These are phyloP conservation scores for Spea bombifrons DNA, from an alignment of 2,113 vertebrate genomes.

Conservation along the genomic window DNA sequence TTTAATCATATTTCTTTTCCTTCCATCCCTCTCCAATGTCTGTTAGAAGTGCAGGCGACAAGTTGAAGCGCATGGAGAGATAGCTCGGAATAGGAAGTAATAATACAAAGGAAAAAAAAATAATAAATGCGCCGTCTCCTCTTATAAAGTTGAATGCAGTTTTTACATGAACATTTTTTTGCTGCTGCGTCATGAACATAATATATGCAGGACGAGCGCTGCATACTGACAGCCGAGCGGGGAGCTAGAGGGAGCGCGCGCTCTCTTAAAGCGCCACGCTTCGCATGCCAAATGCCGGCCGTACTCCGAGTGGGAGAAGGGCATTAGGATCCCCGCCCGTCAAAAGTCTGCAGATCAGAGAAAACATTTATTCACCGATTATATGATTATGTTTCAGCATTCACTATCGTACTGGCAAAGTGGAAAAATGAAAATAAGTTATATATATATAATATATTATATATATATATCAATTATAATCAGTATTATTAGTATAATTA, in stretches of 20 bases:
- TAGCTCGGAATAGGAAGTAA: neutral
- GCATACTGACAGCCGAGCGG: conserved; percentile 76
- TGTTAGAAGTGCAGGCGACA: conserved; percentile 26
- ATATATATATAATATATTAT: too few relatives aligned
- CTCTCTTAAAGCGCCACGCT: conserved; percentile 69
- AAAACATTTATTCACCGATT: too few relatives aligned
- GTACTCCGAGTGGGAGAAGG: too few relatives aligned
- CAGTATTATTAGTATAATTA: too few relatives aligned
- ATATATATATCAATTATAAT: too few relatives aligned
- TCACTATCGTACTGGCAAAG: too few relatives aligned
- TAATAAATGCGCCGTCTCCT: conserved; percentile 44
- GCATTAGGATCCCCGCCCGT: too few relatives aligned
- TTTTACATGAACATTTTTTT: conserved; percentile 79
- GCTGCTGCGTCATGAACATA: conserved; percentile 98
- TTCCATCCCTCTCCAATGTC: conserved; percentile 34
- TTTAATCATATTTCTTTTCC: conserved; percentile 63
- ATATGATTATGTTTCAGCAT: too few relatives aligned
- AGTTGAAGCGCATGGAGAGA: neutral
- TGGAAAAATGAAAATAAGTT: too few relatives aligned
- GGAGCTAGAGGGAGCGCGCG: conserved; percentile 63
- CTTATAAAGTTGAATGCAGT: conserved; percentile 56
- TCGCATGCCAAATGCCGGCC: neutral
- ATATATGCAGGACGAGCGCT: conserved; percentile 94
- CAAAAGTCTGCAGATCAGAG: too few relatives aligned
- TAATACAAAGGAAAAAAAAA: conserved; percentile 16